Base-by-base conservation (phyloP, 1,140 invertebrate genomes). In the Trichonephila inaurata region DNA sequence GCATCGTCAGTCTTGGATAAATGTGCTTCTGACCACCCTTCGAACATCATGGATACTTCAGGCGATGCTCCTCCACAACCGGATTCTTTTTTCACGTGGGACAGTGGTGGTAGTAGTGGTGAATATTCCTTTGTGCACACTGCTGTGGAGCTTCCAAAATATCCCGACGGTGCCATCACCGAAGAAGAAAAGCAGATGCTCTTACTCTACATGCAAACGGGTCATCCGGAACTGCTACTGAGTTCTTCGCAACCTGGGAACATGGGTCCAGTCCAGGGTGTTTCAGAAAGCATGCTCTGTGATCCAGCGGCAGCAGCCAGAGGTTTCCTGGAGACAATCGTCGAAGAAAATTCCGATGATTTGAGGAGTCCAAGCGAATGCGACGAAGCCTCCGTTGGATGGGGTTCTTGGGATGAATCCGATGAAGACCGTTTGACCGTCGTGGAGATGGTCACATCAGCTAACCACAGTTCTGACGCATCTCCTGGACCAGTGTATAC, bases 341-440 rank as follows among this genome's bases (percentile, higher is more conserved):
- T 94, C n/a, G 94, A 94, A 40, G 94, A 94, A 62, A 92, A 83
- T 40, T 94, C 94, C 0, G 94, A 94, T 51, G 94, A 94, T 82
- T 19, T 94, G 66, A 33, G 66, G 5, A 94, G 94, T 58, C 83
- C 89, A 3, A 94, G 94, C 58, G 94, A 94, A 24, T 91, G 94
- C 28, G 94, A 94, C 12, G 94, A 94, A 58, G 60, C 64, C 4
- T 94, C 94, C 16, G 19, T 94, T 0, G 94, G 94, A 19, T 94
- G 94, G 94, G 94, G 94, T 33, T 94, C 94, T 5, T 94, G 94
- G 94, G 94, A 94, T 40, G 94, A 94, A 51, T 91, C 94, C 14
- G 94, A 94, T 21, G 92, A 91, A 3, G 92, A 94, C 28, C 62
- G 94, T 1, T 21, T 87, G 16, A 94, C 94, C 19, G 94, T 94